A percentile compares a stretch with the other conserved stretches of the same genome.
Conservation (phyloP, 2,797 vertebrate species). For the Perdix hodgsoniae region DNA sequence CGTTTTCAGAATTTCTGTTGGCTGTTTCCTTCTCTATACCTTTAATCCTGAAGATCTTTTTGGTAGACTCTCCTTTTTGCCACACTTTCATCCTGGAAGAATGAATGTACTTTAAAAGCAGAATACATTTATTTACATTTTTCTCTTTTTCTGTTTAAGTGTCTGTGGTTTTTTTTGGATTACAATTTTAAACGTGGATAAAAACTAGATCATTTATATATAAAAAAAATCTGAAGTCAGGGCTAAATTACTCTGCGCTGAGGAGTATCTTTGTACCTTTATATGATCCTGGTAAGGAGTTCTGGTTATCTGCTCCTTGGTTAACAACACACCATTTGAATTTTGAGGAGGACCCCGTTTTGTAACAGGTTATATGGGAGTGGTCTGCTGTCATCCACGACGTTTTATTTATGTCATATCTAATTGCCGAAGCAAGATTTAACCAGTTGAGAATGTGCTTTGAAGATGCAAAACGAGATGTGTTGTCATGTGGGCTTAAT, state of each 20-base stretch:
- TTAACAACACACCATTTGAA: background rate
- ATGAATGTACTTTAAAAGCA: conserved; percentile 21
- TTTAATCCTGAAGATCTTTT: conserved; percentile 10
- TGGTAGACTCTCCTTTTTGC: background rate
- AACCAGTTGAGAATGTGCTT: conserved; percentile 54
- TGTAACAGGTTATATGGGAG: conserved; percentile 50
- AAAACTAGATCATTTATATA: background rate
- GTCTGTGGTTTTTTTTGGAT: background rate
- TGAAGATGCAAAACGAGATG: conserved; percentile 24
- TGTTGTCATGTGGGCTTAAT: conserved; percentile 57
- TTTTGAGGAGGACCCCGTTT: conserved; percentile 54
- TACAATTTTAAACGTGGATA: background rate
- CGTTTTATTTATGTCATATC: conserved; percentile 44
- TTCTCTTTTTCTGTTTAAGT: conserved; percentile 19
- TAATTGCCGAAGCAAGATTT: conserved; percentile 55
- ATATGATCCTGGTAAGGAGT: background rate
- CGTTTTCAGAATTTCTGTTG: background rate
- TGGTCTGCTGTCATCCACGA: conserved; percentile 5
- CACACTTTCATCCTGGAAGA: conserved; percentile 53
- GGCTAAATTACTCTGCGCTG: background rate
- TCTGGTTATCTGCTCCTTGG: background rate
- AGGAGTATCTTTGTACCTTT: background rate
- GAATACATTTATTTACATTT: conserved; percentile 37
- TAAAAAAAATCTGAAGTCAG: background rate
- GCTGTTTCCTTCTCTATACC: background rate